Percentiles rank a stretch among this genome's conserved stretches.
Conservation (phyloP, 2,888 invertebrate genomes). For the Lasioglossum pauxillum region DNA sequence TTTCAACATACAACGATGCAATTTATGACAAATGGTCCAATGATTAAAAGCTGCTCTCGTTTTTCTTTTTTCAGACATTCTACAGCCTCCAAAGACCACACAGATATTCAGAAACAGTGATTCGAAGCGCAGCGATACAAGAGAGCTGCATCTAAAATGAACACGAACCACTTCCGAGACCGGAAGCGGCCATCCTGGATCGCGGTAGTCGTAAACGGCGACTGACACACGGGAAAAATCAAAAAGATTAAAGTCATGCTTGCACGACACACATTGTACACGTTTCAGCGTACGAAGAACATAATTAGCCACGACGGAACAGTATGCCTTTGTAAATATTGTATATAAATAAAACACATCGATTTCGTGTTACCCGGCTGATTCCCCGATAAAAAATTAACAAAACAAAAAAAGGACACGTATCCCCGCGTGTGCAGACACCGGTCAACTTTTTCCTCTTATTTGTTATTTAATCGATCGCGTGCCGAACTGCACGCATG, state of each 20-base stretch:
- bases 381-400: neutral
- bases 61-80: slow-evolving; percentile 74
- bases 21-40: no score
- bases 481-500: neutral
- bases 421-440: neutral
- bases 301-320: slow-evolving; percentile 76
- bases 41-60: neutral
- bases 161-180: neutral
- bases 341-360: slow-evolving; percentile 82
- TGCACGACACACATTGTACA: slow-evolving; percentile 61
- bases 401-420: neutral
- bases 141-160: slow-evolving; percentile 79
- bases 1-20: no score
- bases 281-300: slow-evolving; percentile 75
- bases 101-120: slow-evolving; percentile 77
- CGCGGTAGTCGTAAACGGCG: neutral
- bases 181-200: neutral
- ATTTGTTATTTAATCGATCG: slow-evolving; percentile 2
- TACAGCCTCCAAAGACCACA: slow-evolving; percentile 81
- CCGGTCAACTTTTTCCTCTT: neutral
- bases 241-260: slow-evolving; percentile 57
- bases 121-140: slow-evolving; percentile 78
- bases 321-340: slow-evolving; percentile 82
- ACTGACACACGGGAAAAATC: neutral
- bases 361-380: slow-evolving; percentile 72